Evolutionary conservation across 2,888 invertebrate genomes (phyloP).

Genomic region (Hypselothyrea guttata): DNA sequence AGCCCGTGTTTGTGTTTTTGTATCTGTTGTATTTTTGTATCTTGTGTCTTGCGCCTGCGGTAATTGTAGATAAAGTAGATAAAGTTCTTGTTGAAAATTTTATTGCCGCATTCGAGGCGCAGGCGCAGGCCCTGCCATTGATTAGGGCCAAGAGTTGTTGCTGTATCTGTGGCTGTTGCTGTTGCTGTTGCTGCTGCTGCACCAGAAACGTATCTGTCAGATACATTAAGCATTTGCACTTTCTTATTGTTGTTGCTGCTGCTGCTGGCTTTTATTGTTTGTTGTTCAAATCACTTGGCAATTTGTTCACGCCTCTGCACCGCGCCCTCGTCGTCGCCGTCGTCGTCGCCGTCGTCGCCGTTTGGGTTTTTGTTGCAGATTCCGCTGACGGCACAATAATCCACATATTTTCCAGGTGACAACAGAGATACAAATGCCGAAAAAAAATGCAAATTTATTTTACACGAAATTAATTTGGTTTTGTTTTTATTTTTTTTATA

Average conservation of each 20-base stretch:
- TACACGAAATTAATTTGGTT: slow-evolving; percentile 20
- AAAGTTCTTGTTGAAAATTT: slow-evolving; percentile 72
- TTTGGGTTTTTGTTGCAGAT: slow-evolving; percentile 38
- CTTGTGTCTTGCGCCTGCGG: slow-evolving; percentile 70
- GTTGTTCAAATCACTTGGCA: slow-evolving; percentile 28
- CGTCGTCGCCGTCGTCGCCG: slow-evolving; percentile 17
- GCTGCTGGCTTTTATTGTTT: neutral
- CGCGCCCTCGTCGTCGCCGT: slow-evolving; percentile 33
- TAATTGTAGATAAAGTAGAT: slow-evolving; percentile 80
- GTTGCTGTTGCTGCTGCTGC: slow-evolving; percentile 28
- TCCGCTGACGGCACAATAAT: slow-evolving; percentile 66
- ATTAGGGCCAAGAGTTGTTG: slow-evolving; percentile 18
- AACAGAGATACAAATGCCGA: slow-evolving; percentile 42
- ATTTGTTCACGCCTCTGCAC: slow-evolving; percentile 38
- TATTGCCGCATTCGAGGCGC: slow-evolving; percentile 67
- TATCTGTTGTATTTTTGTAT: neutral
- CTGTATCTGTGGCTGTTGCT: slow-evolving; percentile 14
- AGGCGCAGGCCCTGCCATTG: slow-evolving; percentile 29
- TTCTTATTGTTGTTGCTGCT: slow-evolving; percentile 15
- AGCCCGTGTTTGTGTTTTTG: neutral
- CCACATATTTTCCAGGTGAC: slow-evolving; percentile 68
- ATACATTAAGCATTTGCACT: slow-evolving; percentile 56
- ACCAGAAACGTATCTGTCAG: slow-evolving; percentile 52
- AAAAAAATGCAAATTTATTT: slow-evolving; percentile 38
- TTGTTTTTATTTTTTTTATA: too few species aligned